Evolutionary conservation across 2,888 invertebrate species (phyloP).

Genomic region (Carpatolechia fugitivella): DNA sequence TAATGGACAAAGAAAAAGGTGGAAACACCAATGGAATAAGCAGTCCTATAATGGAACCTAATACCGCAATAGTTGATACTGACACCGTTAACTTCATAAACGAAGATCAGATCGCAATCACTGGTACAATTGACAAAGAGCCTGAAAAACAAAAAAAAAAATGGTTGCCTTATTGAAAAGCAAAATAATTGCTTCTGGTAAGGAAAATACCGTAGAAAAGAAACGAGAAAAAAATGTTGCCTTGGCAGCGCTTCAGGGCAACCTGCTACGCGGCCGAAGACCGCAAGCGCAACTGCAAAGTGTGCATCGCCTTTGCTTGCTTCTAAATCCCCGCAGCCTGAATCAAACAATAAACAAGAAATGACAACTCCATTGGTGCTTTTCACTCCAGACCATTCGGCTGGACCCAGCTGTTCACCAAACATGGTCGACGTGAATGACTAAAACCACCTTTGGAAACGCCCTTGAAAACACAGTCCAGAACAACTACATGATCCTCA

Average conservation of each 20-base stretch:
- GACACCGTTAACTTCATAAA: no score
- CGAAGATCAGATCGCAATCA: background rate
- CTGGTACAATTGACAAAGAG: background rate
- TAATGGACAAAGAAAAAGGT: no score
- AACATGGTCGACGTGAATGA: background rate
- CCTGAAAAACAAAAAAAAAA: constrained; percentile 15
- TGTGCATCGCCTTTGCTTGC: background rate
- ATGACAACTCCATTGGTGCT: constrained; percentile 5
- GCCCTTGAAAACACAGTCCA: background rate
- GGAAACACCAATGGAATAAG: no score
- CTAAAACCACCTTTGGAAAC: background rate
- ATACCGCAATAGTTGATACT: no score
- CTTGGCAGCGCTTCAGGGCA: constrained; percentile 43
- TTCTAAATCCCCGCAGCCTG: background rate
- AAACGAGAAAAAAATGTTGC: constrained; percentile 51
- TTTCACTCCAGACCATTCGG: constrained; percentile 10
- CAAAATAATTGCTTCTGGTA: constrained; percentile 33
- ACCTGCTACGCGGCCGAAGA: background rate
- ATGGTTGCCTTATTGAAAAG: background rate
- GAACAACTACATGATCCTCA: constrained; percentile 22
- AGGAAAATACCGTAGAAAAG: constrained; percentile 31
- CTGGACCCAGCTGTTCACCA: background rate
- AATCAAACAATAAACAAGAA: background rate
- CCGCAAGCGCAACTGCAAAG: background rate
- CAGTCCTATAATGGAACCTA: no score